Evolutionary conservation across 2,113 vertebrate genomes (phyloP), one percentile per base, ranked within the genome.

Genomic region (Misgurnus mizolepis): DNA sequence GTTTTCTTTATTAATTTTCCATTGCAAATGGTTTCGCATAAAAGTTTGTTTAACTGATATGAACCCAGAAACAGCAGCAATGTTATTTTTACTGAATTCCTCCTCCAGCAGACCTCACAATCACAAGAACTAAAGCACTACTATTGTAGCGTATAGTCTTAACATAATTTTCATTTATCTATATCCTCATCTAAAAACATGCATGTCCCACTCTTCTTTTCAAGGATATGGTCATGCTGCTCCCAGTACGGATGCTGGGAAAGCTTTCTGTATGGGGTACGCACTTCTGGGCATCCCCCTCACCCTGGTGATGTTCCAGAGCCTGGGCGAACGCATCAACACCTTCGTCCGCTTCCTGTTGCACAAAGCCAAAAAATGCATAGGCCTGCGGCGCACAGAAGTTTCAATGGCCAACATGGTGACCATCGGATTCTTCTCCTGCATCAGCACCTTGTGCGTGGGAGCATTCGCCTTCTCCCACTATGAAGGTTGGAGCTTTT

Each of bases 361-460:
- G 85, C 96, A 96, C 88, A 94, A 95, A 82, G 90, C 93, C 90
- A 99, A 99, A 93, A 91, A 91, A 89, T 95, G 95, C 87, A 93
- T 98, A 88, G 94, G 96, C 49, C 92, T 98, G 94, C 92, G 91
- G 80, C 92, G 92, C 15, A 89, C 96, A 0, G 95, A 97, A 81
- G 97, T 98, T 60, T 99, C 97, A 82, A 98, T 98, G 97, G 95
- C 96, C 72, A 99, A 99, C 93, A 99, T 99, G 98, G 98, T 99
- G 83, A 93, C 94, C 75, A 96, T 99, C n/a, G 97, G 97, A 71
- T 96, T 99, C 92, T 92, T 99, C 84, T 97, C 97, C 15, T 99
- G 97, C 90, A 85, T 96, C 71, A 92, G 95, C 93, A 99, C 96
- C 0, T 92, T 99, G 69, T 98, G 96, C 74, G 80, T 98, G 0